Conservation (phyloP, 2,888 invertebrate genomes). For the Mythimna impura region DNA sequence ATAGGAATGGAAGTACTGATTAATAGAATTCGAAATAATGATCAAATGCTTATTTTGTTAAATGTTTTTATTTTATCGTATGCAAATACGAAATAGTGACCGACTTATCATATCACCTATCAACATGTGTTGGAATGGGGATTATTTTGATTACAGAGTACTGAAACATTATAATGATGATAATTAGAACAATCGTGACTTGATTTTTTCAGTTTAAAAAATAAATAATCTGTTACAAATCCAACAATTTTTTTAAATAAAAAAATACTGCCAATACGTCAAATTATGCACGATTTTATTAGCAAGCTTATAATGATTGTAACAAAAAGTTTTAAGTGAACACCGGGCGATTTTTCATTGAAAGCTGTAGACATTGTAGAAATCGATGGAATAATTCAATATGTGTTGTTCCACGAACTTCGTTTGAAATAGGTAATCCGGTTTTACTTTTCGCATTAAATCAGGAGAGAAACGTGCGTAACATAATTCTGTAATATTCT, state of each 20-base stretch:
- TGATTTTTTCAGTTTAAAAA: constrained; percentile 14
- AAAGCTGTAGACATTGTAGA: neutral
- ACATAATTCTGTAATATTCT: constrained; percentile 13
- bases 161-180: constrained; percentile 37
- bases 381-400: constrained; percentile 23
- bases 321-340: neutral
- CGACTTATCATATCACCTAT: constrained; percentile 37
- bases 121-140: constrained; percentile 3
- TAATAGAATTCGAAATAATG: neutral
- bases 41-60: neutral
- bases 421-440: constrained; percentile 43
- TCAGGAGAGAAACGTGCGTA: constrained; percentile 19
- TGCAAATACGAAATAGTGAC: constrained; percentile 41
- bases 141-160: constrained; percentile 42
- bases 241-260: too few relatives aligned
- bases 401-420: constrained; percentile 18
- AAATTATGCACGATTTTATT: too few relatives aligned
- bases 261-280: too few relatives aligned
- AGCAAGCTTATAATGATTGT: neutral
- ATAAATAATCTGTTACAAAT: neutral
- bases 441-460: constrained; percentile 15
- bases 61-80: constrained; percentile 13
- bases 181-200: constrained; percentile 11
- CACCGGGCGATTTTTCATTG: neutral
- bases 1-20: neutral